These are phyloP conservation scores for Prosapia bicincta DNA, from an alignment of 2,888 invertebrate genomes.

Conservation along the genomic window DNA sequence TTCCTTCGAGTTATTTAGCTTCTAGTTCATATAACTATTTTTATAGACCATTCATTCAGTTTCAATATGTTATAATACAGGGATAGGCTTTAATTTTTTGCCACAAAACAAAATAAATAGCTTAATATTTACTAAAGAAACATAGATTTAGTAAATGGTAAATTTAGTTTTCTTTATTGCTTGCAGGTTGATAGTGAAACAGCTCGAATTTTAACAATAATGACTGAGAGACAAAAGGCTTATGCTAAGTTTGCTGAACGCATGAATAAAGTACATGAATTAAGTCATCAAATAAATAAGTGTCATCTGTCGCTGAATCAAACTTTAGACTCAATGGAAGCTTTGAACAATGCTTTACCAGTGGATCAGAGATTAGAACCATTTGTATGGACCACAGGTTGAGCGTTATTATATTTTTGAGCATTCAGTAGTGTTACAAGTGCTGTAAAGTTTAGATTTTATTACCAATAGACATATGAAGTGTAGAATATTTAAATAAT, in stretches of 20 bases:
- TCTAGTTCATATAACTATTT: too few species aligned
- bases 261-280: slow-evolving; percentile 74
- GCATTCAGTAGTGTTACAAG: not conserved
- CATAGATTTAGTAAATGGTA: too few species aligned
- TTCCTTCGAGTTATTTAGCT: too few species aligned
- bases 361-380: slow-evolving; percentile 80
- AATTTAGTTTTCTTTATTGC: slow-evolving; percentile 34
- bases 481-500: too few species aligned
- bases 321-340: slow-evolving; percentile 80
- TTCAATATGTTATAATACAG: too few species aligned
- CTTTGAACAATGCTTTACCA: slow-evolving; percentile 78
- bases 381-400: slow-evolving; percentile 83
- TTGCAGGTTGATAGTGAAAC: slow-evolving; percentile 69
- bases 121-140: too few species aligned
- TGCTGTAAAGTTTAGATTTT: too few species aligned
- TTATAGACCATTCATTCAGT: too few species aligned
- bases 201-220: slow-evolving; percentile 60
- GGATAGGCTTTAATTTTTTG: too few species aligned
- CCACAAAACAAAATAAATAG: too few species aligned
- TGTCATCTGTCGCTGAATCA: slow-evolving; percentile 80
- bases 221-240: slow-evolving; percentile 77
- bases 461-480: too few species aligned
- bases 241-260: slow-evolving; percentile 85
- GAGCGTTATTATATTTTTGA: not conserved
- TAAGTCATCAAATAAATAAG: slow-evolving; percentile 76